Evolutionary conservation across 2,113 vertebrate genomes (phyloP), one percentile per base, ranked within the genome.

Genomic region (Hypomesus transpacificus): DNA sequence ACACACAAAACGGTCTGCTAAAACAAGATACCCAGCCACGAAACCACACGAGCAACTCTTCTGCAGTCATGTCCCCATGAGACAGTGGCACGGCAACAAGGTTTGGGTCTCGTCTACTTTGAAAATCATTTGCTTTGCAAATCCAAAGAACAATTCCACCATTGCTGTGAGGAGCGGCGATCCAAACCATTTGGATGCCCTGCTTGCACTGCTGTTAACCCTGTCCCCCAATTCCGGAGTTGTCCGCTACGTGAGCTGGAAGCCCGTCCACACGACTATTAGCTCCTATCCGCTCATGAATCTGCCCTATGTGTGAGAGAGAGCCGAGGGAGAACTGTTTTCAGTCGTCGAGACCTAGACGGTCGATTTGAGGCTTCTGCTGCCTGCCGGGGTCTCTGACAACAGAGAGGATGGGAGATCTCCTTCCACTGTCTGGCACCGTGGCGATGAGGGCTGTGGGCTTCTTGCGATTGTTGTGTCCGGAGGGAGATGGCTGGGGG

Each of bases 401-500:
- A 56, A 56, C 4, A n/a, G 53, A 56, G 5, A 56, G n/a, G 14
- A 16, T 7, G 4, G 16, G 16, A 56, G 53, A 56, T 16, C 53
- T 56, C 28, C 8, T 34, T 31, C 3, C 26, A 34, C 28, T 14
- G 61, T 63, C 28, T 63, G 24, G 6, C 24, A 63, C 39, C 9
- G 28, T 17, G 17, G 61, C 16, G 28, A 61, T 26, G 14, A 63
- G 16, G 16, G 8, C 24, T n/a, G 28, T 63, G 26, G 26, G 60
- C 34, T 70, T 22, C 24, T 3, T 70, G 17, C 16, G 57, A 56
- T 28, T 56, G 53, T 77, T 75, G 69, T 82, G 78, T 75, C 71
- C 73, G 75, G 0, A 59, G 72, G 75, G 76, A 77, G 80, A 58
- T 5, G 22, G 68, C 52, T 20, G 65, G 56, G 70, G 68, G 72